These are phyloP conservation scores for Apistogramma diplotaenia DNA, from an alignment of 2,113 vertebrate genomes.

Conservation along the genomic window DNA sequence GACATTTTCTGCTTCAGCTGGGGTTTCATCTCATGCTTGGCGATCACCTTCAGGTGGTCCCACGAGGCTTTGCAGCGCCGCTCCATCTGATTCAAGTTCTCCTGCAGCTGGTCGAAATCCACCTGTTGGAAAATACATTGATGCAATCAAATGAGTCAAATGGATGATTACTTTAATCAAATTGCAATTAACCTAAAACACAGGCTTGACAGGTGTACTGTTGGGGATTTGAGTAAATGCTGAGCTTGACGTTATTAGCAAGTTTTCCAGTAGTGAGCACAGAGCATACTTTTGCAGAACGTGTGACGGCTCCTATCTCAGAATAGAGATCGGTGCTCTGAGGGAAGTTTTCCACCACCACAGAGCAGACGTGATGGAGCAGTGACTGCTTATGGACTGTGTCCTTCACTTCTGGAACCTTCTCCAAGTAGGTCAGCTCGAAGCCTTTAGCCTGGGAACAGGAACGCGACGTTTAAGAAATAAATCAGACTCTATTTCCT, in stretches of 20 bases:
- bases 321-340: constrained; percentile 96
- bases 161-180: background rate
- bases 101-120: constrained; percentile 96
- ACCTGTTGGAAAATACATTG: constrained; percentile 73
- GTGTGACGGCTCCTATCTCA: constrained; percentile 92
- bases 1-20: constrained; percentile 95
- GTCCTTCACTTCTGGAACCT: constrained; percentile 98
- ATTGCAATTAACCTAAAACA: background rate
- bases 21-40: constrained; percentile 96
- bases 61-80: constrained; percentile 95
- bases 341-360: constrained; percentile 93
- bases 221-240: no score
- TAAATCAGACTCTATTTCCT: background rate
- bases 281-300: constrained; percentile 88
- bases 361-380: constrained; percentile 89
- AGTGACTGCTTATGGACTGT: constrained; percentile 97
- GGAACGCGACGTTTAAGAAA: background rate
- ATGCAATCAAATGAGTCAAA: background rate
- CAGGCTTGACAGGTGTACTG: no score
- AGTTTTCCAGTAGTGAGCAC: background rate
- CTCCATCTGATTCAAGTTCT: constrained; percentile 95
- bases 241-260: background rate
- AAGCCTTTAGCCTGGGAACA: constrained; percentile 91
- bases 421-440: constrained; percentile 96
- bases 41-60: constrained; percentile 96